These are phyloP conservation scores for Polypedilum pembai DNA, from an alignment of 1,140 invertebrate species.

Conservation along the genomic window DNA sequence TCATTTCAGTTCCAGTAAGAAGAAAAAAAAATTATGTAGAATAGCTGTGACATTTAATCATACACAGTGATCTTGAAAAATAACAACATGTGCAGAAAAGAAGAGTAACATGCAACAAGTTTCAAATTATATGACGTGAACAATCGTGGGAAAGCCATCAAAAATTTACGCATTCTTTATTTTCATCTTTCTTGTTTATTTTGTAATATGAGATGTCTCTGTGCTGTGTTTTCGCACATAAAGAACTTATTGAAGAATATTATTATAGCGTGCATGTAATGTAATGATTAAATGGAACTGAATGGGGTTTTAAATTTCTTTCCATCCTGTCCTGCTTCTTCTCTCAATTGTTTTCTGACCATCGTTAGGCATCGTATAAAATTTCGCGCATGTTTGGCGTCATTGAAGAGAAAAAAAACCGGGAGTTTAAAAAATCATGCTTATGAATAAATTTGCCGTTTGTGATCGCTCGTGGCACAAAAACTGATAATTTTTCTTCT, in stretches of 20 bases:
- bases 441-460: conserved; percentile 3
- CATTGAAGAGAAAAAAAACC: neutral
- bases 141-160: conserved; percentile 25
- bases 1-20: no score
- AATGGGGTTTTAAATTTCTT: conserved; percentile 18
- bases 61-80: neutral
- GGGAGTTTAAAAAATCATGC: neutral
- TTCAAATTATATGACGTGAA: neutral
- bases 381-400: conserved; percentile 4
- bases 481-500: neutral
- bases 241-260: neutral
- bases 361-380: neutral
- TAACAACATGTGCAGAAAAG: conserved; percentile 7
- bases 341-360: neutral
- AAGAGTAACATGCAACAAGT: conserved; percentile 6
- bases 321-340: conserved; percentile 8
- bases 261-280: neutral
- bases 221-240: neutral
- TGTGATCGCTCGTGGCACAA: conserved; percentile 2
- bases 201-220: neutral
- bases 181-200: neutral
- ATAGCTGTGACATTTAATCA: no score
- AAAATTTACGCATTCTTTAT: conserved; percentile 4
- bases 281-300: conserved; percentile 13
- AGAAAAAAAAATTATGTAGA: no score